Evolutionary conservation across 2,888 invertebrate genomes (phyloP).

Genomic region (Troilus luridus): DNA sequence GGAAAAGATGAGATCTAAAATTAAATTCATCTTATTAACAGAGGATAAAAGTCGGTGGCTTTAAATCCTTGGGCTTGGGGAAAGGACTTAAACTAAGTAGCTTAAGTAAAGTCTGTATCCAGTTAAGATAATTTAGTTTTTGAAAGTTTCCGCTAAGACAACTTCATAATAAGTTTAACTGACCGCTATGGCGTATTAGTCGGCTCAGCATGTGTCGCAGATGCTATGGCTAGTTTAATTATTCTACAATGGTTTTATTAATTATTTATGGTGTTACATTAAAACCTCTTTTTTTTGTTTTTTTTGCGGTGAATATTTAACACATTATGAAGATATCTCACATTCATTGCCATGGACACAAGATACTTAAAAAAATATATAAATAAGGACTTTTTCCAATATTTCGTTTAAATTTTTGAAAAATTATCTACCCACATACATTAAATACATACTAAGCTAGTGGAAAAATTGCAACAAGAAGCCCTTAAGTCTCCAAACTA

Average conservation of each 20-base stretch:
- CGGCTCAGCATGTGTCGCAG: neutral
- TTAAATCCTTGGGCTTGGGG: conserved; percentile 38
- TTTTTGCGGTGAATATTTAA: neutral
- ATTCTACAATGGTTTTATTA: neutral
- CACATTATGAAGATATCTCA: neutral
- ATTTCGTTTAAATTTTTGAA: no score
- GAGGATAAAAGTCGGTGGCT: conserved; percentile 36
- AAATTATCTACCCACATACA: no score
- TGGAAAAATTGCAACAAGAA: no score
- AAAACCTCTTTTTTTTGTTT: neutral
- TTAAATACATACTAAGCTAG: no score
- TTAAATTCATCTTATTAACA: conserved; percentile 54
- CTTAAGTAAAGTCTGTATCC: conserved; percentile 53
- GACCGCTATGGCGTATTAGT: neutral
- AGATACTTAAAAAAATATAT: no score
- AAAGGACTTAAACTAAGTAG: conserved; percentile 34
- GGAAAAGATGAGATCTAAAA: conserved; percentile 42
- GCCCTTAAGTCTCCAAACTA: no score
- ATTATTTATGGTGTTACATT: neutral
- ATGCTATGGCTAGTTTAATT: neutral
- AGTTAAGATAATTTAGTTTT: conserved; percentile 51
- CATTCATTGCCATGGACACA: no score
- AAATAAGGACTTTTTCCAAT: no score
- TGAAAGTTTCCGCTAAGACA: conserved; percentile 47
- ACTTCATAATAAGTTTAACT: conserved; percentile 38